Percentiles rank a stretch among this genome's conserved stretches.
Evolutionary conservation across 2,113 vertebrate genomes (phyloP).

Genomic region (Melanocharis versteri): DNA sequence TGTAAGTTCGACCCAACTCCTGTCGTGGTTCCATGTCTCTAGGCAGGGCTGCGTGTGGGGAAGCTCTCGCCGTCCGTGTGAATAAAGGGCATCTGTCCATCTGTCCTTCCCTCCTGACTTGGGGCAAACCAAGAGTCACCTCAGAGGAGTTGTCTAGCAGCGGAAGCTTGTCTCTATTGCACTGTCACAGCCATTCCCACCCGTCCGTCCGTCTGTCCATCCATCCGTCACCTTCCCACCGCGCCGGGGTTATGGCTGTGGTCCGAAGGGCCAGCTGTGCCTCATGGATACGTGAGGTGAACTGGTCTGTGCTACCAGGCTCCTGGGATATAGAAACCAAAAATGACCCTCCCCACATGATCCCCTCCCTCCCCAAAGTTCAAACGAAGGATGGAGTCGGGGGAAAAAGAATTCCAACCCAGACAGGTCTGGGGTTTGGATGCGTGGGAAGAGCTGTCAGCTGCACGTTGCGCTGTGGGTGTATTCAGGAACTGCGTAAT

Average conservation of each 20-base stretch:
- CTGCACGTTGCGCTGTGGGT: background rate
- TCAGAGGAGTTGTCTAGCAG: constrained; percentile 47
- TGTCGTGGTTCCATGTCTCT: accelerated
- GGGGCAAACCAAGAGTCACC: background rate
- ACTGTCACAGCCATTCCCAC: constrained; percentile 60
- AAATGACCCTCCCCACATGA: background rate
- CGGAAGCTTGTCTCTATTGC: constrained; percentile 60
- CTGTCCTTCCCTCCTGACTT: constrained; percentile 20
- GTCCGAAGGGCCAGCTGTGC: constrained; percentile 49
- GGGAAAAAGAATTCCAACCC: background rate
- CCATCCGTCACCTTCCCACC: background rate
- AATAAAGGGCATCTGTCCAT: background rate
- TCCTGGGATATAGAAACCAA: constrained; percentile 42
- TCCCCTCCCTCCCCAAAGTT: constrained; percentile 9
- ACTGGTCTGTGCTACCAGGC: constrained; percentile 55
- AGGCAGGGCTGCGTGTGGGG: background rate
- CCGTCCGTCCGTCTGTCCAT: background rate
- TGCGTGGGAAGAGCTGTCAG: background rate
- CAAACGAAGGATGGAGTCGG: background rate
- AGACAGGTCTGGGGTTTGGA: background rate
- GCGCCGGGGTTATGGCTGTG: constrained; percentile 52
- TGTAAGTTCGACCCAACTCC: background rate
- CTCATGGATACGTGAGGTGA: constrained; percentile 9
- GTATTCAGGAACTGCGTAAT: background rate
- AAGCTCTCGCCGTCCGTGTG: background rate